Conservation (phyloP, 2,113 vertebrate genomes). For the Mungos mungo region DNA sequence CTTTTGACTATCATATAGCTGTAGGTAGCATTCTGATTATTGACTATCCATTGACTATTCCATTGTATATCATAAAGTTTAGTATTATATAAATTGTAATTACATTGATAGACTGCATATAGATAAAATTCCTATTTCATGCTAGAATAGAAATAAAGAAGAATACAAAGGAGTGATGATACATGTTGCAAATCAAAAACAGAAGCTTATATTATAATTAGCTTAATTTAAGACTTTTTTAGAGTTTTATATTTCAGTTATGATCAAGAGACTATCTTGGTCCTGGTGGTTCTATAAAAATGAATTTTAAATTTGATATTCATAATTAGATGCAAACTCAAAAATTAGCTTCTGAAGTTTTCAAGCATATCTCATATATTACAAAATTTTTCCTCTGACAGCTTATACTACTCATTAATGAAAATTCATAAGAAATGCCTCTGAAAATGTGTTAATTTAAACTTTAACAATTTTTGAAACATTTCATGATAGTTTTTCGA, state of each 20-base stretch:
- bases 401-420: background rate
- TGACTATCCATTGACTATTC: no score
- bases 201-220: background rate
- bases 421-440: background rate
- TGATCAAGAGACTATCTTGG: background rate
- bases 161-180: background rate
- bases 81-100: background rate
- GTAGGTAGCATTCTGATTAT: background rate
- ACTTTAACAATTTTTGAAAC: background rate
- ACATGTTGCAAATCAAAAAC: background rate
- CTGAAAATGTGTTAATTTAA: background rate
- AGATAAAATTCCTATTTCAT: background rate
- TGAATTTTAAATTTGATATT: constrained; percentile 6
- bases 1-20: background rate
- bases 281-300: background rate
- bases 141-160: background rate
- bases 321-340: background rate
- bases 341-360: background rate
- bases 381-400: background rate
- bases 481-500: background rate
- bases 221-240: background rate
- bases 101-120: background rate
- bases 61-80: background rate
- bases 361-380: background rate
- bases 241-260: background rate